Percentiles rank a stretch among this genome's conserved stretches.
Conservation (phyloP, 2,797 vertebrate species). For the Brachymystax lenok region DNA sequence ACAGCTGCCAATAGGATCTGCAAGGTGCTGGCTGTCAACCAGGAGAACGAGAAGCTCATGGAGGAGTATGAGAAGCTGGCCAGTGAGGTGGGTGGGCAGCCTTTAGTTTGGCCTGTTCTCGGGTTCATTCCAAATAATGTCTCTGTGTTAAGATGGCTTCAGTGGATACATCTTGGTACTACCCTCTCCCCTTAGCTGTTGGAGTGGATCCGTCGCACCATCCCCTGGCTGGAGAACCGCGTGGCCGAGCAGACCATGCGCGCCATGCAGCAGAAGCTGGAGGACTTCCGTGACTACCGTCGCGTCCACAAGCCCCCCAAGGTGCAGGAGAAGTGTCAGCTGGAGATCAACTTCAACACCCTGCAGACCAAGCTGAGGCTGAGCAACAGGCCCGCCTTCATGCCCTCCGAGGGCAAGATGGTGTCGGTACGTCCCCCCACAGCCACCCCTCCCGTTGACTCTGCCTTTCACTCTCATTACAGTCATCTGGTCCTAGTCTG, state of each 20-base stretch:
- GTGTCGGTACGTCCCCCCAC: slow-evolving; percentile 81
- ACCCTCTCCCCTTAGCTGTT: slow-evolving; percentile 75
- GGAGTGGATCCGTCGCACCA: slow-evolving; percentile 89
- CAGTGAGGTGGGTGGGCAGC: slow-evolving; percentile 82
- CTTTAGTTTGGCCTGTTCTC: background rate
- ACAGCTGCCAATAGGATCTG: slow-evolving; percentile 93
- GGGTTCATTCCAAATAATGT: background rate
- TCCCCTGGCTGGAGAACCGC: slow-evolving; percentile 92
- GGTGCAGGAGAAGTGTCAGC: slow-evolving; percentile 84
- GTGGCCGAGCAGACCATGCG: slow-evolving; percentile 84
- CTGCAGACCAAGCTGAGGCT: slow-evolving; percentile 85
- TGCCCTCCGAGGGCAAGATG: slow-evolving; percentile 93
- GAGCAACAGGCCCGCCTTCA: slow-evolving; percentile 91
- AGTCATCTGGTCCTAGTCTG: background rate
- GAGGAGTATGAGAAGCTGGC: slow-evolving; percentile 92
- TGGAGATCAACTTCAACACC: slow-evolving; percentile 85
- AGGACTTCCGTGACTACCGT: slow-evolving; percentile 90
- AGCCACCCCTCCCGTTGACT: background rate
- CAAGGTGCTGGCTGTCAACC: slow-evolving; percentile 92
- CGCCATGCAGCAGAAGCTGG: slow-evolving; percentile 90
- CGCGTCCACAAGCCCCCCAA: slow-evolving; percentile 89
- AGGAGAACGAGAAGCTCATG: slow-evolving; percentile 93
- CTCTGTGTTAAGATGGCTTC: background rate
- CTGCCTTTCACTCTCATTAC: background rate
- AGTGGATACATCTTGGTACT: background rate